Evolutionary conservation across 37 sponge, comb jelly and placozoan genomes (phyloP).

Genomic region (Geodia barretti): DNA sequence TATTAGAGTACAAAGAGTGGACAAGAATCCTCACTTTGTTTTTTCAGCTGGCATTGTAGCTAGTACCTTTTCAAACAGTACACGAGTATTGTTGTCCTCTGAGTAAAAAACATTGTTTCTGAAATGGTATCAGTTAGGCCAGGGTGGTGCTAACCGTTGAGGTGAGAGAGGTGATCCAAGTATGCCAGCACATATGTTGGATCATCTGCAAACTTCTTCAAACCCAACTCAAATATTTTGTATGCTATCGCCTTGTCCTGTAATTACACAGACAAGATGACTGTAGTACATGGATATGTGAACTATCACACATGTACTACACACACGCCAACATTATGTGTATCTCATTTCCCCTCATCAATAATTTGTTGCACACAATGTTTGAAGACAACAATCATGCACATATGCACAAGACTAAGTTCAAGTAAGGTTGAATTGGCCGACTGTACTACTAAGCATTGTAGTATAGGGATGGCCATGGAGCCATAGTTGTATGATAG

Average conservation of each 20-base stretch:
- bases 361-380: no score
- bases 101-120: constrained; percentile 1
- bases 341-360: no score
- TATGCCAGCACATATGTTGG: constrained; percentile 76
- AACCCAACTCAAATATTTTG: constrained; percentile 96
- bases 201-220: constrained; percentile 87
- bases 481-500: no score
- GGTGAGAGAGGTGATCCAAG: constrained; percentile 83
- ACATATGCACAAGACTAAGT: no score
- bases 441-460: no score
- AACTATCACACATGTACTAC: no score
- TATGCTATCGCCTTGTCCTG: constrained; percentile 84
- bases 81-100: constrained; percentile 98
- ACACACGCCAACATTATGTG: no score
- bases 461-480: no score
- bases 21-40: constrained; percentile 57
- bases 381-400: no score
- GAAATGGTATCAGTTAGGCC: neutral
- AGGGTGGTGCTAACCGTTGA: constrained; percentile 67
- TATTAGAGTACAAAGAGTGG: neutral
- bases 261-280: neutral
- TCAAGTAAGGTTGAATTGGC: no score
- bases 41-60: constrained; percentile 63
- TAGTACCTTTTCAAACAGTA: constrained; percentile 87
- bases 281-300: no score